A percentile compares a stretch with the other conserved stretches of the same genome.
Conservation (phyloP, 2,888 invertebrate species). For the Xestoiulus laeticollis region DNA sequence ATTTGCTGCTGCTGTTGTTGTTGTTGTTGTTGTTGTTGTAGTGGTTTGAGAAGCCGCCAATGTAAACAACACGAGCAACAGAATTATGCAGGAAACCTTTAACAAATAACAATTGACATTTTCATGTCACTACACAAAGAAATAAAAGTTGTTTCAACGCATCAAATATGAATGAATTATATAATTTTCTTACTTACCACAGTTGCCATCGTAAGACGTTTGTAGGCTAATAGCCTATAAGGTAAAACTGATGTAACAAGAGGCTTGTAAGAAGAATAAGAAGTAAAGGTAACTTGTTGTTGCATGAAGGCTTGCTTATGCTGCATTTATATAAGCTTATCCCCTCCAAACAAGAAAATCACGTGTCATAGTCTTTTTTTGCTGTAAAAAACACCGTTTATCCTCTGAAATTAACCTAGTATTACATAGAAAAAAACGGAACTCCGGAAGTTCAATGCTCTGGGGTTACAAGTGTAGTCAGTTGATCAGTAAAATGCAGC, state of each 20-base stretch:
- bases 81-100: neutral
- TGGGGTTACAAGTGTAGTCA: neutral
- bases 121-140: neutral
- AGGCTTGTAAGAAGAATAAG: neutral
- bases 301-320: neutral
- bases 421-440: neutral
- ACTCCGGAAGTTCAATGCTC: constrained; percentile 18
- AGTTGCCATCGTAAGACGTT: neutral
- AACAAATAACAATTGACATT: neutral
- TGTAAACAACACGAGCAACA: neutral
- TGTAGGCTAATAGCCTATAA: neutral
- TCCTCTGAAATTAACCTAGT: neutral
- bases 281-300: neutral
- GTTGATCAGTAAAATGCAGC: neutral
- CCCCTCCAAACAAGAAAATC: neutral
- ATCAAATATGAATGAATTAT: neutral
- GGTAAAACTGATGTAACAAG: neutral
- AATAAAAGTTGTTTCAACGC: too few species aligned
- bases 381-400: neutral
- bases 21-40: neutral
- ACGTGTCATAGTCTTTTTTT: neutral
- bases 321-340: neutral
- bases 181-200: neutral
- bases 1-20: neutral
- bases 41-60: neutral